phyloP scores from a whole-genome alignment of 1,140 invertebrate genomes.

The Lamellibrachia luymesi region DNA sequence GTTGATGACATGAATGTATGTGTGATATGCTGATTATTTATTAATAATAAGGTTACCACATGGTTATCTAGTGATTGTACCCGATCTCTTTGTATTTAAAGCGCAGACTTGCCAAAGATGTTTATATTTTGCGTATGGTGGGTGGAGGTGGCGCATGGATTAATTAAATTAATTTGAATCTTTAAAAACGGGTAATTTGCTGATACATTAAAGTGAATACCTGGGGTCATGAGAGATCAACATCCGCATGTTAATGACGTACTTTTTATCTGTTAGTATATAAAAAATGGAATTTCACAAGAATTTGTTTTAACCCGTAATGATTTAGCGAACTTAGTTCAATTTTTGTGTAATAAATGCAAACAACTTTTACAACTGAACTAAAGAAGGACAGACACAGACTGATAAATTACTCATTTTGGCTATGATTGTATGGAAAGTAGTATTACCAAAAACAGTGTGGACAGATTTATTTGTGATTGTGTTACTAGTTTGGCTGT shows the following conservation, averaged over 20 bases:
- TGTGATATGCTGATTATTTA: not conserved
- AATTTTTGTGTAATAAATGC: not conserved
- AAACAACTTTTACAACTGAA: not conserved
- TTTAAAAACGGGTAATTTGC: not conserved
- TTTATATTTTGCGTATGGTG: conserved; percentile 1
- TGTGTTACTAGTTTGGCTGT: not conserved
- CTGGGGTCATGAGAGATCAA: not conserved
- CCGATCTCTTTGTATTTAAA: not conserved
- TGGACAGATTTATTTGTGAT: not conserved
- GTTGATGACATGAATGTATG: not conserved
- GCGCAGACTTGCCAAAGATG: not conserved
- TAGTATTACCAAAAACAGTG: not conserved
- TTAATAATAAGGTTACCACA: not conserved
- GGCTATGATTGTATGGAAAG: not conserved
- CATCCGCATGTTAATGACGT: too few relatives aligned
- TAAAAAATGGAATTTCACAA: not conserved
- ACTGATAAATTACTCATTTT: not conserved
- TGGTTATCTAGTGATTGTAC: not conserved
- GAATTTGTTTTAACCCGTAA: not conserved
- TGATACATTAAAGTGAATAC: not conserved
- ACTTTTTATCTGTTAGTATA: not conserved
- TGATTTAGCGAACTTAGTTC: not conserved
- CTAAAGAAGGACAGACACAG: not conserved
- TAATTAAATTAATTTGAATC: conserved; percentile 6
- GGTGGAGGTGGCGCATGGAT: not conserved